Evolutionary conservation across 2,888 invertebrate species (phyloP).

Genomic region (Homarus gammarus): DNA sequence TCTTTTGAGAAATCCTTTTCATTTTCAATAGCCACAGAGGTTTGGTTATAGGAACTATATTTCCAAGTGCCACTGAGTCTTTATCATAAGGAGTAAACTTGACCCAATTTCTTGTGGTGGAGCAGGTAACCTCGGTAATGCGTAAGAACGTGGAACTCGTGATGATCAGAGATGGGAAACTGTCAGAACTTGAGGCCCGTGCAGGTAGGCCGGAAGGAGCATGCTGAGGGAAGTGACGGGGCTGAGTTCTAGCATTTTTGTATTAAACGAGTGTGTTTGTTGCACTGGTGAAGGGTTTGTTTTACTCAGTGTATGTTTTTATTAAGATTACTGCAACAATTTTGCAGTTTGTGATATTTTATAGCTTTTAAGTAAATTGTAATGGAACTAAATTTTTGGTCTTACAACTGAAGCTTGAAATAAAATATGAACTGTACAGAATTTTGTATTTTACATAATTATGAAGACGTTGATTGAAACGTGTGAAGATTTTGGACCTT

Average conservation of each 20-base stretch:
- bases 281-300: conserved; percentile 43
- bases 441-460: too few species aligned
- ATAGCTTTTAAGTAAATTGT: too few species aligned
- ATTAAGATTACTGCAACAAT: too few species aligned
- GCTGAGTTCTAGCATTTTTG: background rate
- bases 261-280: background rate
- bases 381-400: too few species aligned
- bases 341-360: too few species aligned
- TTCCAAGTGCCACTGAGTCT: background rate
- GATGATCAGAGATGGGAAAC: conserved; percentile 61
- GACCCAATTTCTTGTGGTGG: conserved; percentile 11
- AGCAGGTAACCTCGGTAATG: conserved; percentile 50
- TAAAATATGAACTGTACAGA: too few species aligned
- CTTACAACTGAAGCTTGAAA: too few species aligned
- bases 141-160: conserved; percentile 57
- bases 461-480: too few species aligned
- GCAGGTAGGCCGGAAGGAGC: conserved; percentile 39
- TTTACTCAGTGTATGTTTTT: too few species aligned
- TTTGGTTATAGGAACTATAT: background rate
- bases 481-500: too few species aligned
- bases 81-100: background rate
- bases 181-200: conserved; percentile 60
- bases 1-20: background rate
- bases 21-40: background rate
- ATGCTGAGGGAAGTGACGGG: background rate